Evolutionary conservation across 2,113 vertebrate genomes (phyloP).

Genomic region (Alligator sinensis): DNA sequence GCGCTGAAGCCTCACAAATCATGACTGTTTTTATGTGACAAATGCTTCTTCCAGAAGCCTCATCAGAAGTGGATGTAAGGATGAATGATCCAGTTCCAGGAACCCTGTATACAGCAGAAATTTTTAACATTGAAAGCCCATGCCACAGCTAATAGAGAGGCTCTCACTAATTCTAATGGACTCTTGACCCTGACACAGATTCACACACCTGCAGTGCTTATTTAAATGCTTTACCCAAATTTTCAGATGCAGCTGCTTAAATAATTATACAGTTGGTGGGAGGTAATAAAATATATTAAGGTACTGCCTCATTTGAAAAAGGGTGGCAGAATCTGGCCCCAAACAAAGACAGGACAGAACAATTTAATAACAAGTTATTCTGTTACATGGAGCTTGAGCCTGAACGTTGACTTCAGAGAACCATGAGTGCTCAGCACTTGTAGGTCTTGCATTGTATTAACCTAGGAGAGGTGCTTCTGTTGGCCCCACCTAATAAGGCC

Average conservation of each 20-base stretch:
- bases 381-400: neutral
- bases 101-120: neutral
- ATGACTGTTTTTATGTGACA: neutral
- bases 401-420: neutral
- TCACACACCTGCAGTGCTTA: neutral
- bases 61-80: neutral
- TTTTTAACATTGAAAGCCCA: neutral
- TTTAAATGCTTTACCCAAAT: neutral
- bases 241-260: neutral
- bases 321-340: neutral
- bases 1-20: neutral
- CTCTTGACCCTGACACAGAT: neutral
- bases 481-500: neutral
- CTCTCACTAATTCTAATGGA: neutral
- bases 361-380: neutral
- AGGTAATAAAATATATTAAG: neutral
- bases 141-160: neutral
- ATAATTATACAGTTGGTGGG: neutral
- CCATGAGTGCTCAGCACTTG: neutral
- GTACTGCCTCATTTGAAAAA: neutral
- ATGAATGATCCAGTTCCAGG: neutral
- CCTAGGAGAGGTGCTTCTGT: neutral
- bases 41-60: neutral
- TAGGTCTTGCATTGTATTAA: too few relatives aligned
- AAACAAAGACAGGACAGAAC: neutral